Percentiles rank a stretch among this genome's conserved stretches.
These are phyloP conservation scores for Neocrepidodera transversa DNA, from an alignment of 2,888 invertebrate species.

Conservation along the genomic window DNA sequence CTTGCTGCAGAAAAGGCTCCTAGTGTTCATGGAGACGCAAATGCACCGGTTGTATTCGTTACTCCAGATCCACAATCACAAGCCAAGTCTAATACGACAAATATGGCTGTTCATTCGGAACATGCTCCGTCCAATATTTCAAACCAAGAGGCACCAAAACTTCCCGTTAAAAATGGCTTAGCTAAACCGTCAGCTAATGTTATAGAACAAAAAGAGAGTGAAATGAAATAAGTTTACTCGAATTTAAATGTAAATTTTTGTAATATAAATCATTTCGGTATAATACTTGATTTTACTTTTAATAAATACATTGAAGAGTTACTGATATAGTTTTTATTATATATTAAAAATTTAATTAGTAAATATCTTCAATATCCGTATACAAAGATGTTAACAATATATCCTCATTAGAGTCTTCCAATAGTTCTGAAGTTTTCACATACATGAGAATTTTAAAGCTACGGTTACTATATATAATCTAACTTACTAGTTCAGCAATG, in stretches of 20 bases:
- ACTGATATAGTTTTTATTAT: too few relatives aligned
- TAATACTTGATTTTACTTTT: too few relatives aligned
- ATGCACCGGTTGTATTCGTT: neutral
- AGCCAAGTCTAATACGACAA: neutral
- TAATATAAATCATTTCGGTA: neutral
- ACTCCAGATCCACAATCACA: neutral
- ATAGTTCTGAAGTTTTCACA: too few relatives aligned
- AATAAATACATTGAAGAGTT: too few relatives aligned
- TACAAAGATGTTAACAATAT: too few relatives aligned
- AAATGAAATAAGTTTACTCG: neutral
- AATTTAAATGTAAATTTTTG: neutral
- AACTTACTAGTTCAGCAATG: too few relatives aligned
- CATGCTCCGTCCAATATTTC: neutral
- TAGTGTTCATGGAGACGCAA: neutral
- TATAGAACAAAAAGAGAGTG: neutral
- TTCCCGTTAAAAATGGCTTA: neutral
- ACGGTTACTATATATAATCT: too few relatives aligned
- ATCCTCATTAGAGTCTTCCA: too few relatives aligned
- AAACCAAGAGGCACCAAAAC: neutral
- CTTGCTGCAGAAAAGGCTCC: constrained; percentile 29
- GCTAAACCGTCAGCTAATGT: neutral
- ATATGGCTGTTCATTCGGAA: neutral
- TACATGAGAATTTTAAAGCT: too few relatives aligned
- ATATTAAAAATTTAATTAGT: too few relatives aligned
- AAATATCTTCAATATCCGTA: too few relatives aligned